Percentiles rank a stretch among this genome's conserved stretches.
Evolutionary conservation across 2,113 vertebrate genomes (phyloP).

Genomic region (Maccullochella peelii): DNA sequence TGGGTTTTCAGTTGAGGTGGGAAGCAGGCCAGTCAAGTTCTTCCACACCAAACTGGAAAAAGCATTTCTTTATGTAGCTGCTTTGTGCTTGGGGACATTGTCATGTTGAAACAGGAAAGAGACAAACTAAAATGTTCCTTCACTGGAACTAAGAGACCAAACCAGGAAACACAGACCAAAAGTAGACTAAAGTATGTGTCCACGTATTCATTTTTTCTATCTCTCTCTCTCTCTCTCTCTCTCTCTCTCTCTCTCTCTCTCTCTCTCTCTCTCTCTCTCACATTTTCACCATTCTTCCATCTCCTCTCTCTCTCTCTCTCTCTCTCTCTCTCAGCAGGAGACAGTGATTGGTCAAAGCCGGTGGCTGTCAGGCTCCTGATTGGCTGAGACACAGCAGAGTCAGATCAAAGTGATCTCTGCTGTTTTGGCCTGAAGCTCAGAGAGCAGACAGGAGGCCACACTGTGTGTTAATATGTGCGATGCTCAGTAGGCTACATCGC

Average conservation of each 20-base stretch:
- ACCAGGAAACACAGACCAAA: too few species aligned
- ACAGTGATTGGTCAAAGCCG: neutral
- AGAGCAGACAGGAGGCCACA: conserved; percentile 9
- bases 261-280: conserved; percentile 1
- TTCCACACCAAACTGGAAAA: too few species aligned
- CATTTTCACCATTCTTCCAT: too few species aligned
- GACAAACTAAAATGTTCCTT: too few species aligned
- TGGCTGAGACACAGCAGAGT: neutral
- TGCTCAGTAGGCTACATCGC: neutral
- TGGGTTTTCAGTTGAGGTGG: too few species aligned
- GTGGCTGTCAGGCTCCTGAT: conserved; percentile 9
- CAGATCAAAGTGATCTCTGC: conserved; percentile 14
- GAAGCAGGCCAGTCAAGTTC: too few species aligned
- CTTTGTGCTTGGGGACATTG: too few species aligned
- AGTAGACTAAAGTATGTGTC: too few species aligned
- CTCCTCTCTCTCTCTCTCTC: neutral
- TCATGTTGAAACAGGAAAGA: too few species aligned
- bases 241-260: neutral
- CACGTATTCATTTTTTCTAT: too few species aligned
- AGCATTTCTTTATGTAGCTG: too few species aligned
- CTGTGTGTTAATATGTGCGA: conserved; percentile 5
- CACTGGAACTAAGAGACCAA: too few species aligned
- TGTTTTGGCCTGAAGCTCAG: conserved; percentile 35
- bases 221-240: neutral
- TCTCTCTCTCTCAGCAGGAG: conserved; percentile 7